Base-by-base conservation (phyloP, 2,888 invertebrate species). In the Thyatira batis region DNA sequence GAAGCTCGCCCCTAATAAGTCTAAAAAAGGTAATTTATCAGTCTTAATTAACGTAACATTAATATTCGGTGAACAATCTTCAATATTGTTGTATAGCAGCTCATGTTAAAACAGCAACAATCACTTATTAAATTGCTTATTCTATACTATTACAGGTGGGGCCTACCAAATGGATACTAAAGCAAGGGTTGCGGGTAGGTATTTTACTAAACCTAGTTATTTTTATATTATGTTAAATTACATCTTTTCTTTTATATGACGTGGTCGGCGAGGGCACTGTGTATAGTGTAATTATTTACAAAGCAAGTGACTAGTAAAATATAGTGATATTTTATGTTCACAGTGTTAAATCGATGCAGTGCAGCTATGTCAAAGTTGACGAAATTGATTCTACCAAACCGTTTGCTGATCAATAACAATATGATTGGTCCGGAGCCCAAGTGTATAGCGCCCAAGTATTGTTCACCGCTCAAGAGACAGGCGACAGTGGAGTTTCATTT, bases 1-100 rank as follows among this genome's bases (percentile, higher is more conserved):
- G 61, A 92, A 92, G 64, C 79, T 91, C 54, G 84, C 90, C 50
- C 91, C 91, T 54, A 86, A 84, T 63, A 90, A 88, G 84, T 87
- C 91, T 90, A 83, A 67, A 61, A 54, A 51, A 5, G 20, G 52
- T 21, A 21, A 23, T 28, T 11, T 56, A 52, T 17, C 1, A 44
- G 27, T n/a, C 28, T 49, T 39, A 51, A 20, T 56, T 53, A 53
- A 56, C 56, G 30, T 57, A 51, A 21, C 50, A 45, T 13, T 54
- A n/a, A n/a, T n/a, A n/a, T n/a, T n/a, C n/a, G n/a, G n/a, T n/a
- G n/a, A n/a, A n/a, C n/a, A n/a, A n/a, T n/a, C n/a, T n/a, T n/a
- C n/a, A n/a, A n/a, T n/a, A n/a, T n/a, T n/a, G n/a, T n/a, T n/a
- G n/a, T n/a, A n/a, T n/a, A n/a, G n/a, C n/a, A n/a, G n/a, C n/a